Evolutionary conservation across 1,140 invertebrate genomes (phyloP).

Genomic region (Heliothis virescens): DNA sequence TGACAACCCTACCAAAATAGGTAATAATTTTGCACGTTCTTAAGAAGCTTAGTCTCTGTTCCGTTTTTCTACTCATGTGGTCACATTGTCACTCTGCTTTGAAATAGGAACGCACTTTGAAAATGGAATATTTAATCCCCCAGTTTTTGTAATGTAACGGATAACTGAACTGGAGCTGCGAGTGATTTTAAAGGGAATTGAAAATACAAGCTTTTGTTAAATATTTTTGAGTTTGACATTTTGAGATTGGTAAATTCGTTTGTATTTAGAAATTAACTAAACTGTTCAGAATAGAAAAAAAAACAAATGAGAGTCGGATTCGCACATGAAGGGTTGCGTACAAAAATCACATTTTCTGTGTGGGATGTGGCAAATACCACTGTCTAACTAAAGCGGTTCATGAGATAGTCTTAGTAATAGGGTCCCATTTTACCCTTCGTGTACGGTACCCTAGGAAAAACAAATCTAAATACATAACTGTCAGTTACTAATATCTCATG

Average conservation of each 20-base stretch:
- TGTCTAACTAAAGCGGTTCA: too few relatives aligned
- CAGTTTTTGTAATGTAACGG: constrained; percentile 15
- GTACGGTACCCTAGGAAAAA: not conserved
- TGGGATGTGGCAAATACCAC: too few relatives aligned
- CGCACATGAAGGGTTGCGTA: too few relatives aligned
- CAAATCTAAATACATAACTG: not conserved
- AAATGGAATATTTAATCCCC: constrained; percentile 64
- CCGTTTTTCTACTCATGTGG: too few relatives aligned
- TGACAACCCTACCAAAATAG: too few relatives aligned
- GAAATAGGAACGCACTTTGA: constrained; percentile 40
- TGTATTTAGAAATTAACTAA: too few relatives aligned
- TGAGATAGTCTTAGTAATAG: too few relatives aligned
- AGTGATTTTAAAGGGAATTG: constrained; percentile 10
- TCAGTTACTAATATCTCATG: not conserved
- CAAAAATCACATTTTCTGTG: not conserved
- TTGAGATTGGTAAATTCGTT: not conserved
- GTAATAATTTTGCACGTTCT: too few relatives aligned
- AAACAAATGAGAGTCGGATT: too few relatives aligned
- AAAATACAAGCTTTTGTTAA: not conserved
- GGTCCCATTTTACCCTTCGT: too few relatives aligned
- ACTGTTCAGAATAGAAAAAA: too few relatives aligned
- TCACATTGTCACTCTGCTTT: constrained; percentile 2
- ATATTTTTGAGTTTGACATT: not conserved
- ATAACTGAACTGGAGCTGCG: not conserved
- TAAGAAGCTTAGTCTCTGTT: too few relatives aligned